Conservation (phyloP, 1,140 invertebrate species). For the Eumaeus atala region DNA sequence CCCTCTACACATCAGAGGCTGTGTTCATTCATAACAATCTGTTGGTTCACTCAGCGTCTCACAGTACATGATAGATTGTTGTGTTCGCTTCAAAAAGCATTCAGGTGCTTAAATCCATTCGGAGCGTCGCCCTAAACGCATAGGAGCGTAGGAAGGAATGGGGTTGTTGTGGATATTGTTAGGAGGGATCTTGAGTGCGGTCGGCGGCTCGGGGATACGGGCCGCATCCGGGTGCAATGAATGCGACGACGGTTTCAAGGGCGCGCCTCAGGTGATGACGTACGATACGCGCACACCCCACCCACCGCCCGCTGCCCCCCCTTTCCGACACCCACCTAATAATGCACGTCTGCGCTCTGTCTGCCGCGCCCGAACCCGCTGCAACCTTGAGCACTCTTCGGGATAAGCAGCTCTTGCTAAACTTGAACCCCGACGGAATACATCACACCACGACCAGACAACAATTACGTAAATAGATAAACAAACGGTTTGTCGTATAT, state of each 20-base stretch:
- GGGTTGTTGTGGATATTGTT: constrained; percentile 26
- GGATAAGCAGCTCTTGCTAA: constrained; percentile 36
- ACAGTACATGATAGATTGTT: too few relatives aligned
- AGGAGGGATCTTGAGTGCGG: constrained; percentile 46
- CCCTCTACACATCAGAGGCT: too few relatives aligned
- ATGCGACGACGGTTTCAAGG: constrained; percentile 72
- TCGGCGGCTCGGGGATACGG: constrained; percentile 57
- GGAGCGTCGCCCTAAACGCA: neutral
- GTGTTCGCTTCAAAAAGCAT: too few relatives aligned
- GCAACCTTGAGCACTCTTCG: constrained; percentile 63
- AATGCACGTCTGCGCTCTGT: constrained; percentile 73
- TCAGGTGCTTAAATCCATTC: neutral
- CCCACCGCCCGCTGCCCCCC: constrained; percentile 48
- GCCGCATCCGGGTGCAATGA: constrained; percentile 71
- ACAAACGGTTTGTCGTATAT: too few relatives aligned
- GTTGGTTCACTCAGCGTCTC: too few relatives aligned
- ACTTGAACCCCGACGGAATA: constrained; percentile 21
- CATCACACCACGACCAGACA: constrained; percentile 13
- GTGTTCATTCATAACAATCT: too few relatives aligned
- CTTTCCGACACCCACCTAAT: constrained; percentile 70
- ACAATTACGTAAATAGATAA: too few relatives aligned
- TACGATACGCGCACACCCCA: constrained; percentile 61
- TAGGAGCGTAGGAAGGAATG: constrained; percentile 20
- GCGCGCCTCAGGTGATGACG: constrained; percentile 72
- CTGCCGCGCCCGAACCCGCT: constrained; percentile 67